Base-by-base conservation (phyloP, 2,113 vertebrate species). In the Meles meles region DNA sequence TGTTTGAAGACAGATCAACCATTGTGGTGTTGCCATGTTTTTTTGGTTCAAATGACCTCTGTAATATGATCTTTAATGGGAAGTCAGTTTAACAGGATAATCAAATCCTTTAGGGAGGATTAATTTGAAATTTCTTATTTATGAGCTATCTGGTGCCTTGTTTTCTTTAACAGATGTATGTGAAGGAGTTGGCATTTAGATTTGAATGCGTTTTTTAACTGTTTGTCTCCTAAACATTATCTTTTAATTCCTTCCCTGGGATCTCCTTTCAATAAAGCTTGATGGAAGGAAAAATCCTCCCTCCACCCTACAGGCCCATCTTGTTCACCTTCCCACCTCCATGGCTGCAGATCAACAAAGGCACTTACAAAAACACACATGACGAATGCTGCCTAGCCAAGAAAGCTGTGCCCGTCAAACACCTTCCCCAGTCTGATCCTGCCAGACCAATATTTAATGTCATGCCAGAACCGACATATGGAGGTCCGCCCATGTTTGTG, bases 241-340 rank as follows among this genome's bases (percentile, higher is more conserved):
- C 52, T 94, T 97, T 94, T 94, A 90, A 77, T 93, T 85, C 52
- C 34, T 94, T 88, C 65, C 57, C 91, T 88, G 34, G 65, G 27
- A 88, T 92, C 95, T 96, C 95, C n/a, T 87, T 71, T 96, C 95
- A 90, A 90, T 94, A 90, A 84, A 90, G 81, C 88, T 95, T 94
- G 42, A 84, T 23, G 17, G 39, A 88, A 39, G 49, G 39, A 90
- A 80, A 84, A 95, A 39, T 31, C 21, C 52, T 74, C 31, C 29
- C 72, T 94, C 11, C 49, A 87, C 42, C 79, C 63, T 61, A 3
- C 39, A 12, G 49, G 49, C 37, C 93, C 31, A 67, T 23, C 59
- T 20, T 44, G 39, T 69, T 84, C 11, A 2, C 13, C n/a, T 69
- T 39, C 42, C 34, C 5, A 15, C 42, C 34, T 69, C 23, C 71